These are phyloP conservation scores for Pecten maximus DNA, from an alignment of 2,888 invertebrate genomes.

Conservation along the genomic window DNA sequence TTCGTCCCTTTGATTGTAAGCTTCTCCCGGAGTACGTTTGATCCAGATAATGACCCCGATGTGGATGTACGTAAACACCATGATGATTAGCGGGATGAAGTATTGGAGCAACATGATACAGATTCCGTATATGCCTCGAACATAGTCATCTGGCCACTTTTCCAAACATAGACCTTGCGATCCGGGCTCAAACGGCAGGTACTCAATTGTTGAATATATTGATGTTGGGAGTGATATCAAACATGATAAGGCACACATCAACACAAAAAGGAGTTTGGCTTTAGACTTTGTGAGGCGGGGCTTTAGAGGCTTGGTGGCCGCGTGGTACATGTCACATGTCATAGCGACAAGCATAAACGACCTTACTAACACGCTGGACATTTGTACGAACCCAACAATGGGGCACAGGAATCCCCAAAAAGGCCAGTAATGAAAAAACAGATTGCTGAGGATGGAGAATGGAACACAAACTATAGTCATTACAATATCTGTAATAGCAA, in stretches of 20 bases:
- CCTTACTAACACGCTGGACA: constrained; percentile 86
- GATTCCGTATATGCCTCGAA: constrained; percentile 86
- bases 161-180: constrained; percentile 68
- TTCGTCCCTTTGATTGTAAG: constrained; percentile 91
- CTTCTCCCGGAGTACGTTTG: constrained; percentile 93
- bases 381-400: constrained; percentile 91
- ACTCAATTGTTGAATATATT: constrained; percentile 86
- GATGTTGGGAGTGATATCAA: constrained; percentile 92
- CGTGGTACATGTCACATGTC: constrained; percentile 94
- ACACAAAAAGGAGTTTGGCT: constrained; percentile 87
- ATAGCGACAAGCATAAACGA: constrained; percentile 95
- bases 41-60: constrained; percentile 95
- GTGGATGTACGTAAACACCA: constrained; percentile 92
- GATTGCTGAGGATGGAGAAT: constrained; percentile 88
- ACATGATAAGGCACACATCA: constrained; percentile 90
- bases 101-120: constrained; percentile 89
- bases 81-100: constrained; percentile 90
- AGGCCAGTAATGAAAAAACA: constrained; percentile 89
- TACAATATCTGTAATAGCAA: constrained; percentile 82
- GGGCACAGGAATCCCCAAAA: constrained; percentile 92
- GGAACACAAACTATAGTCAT: constrained; percentile 83
- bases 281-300: constrained; percentile 88
- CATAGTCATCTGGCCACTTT: constrained; percentile 61
- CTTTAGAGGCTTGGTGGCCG: constrained; percentile 93
- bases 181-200: constrained; percentile 54